Percentiles rank a stretch among this genome's conserved stretches.
These are phyloP conservation scores for Sinocyclocheilus anophthalmus DNA, from an alignment of 2,113 vertebrate genomes.

Conservation along the genomic window DNA sequence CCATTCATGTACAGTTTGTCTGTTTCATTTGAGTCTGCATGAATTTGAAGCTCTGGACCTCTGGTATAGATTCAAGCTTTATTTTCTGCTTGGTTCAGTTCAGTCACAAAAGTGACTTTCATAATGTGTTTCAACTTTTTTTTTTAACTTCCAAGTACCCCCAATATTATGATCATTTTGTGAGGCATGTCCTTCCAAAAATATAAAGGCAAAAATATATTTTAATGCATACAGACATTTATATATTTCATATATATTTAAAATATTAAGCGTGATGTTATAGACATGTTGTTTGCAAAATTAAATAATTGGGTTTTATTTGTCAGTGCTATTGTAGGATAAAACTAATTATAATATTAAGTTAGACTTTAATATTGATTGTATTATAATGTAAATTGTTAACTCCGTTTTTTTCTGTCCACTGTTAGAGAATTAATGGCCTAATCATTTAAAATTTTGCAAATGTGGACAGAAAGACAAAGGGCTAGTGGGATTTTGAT, in stretches of 20 bases:
- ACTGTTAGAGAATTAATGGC: background rate
- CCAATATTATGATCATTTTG: background rate
- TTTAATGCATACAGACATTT: background rate
- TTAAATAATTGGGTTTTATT: background rate
- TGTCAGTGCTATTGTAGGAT: background rate
- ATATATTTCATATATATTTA: too few relatives aligned
- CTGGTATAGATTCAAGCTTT: background rate
- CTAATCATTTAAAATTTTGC: background rate
- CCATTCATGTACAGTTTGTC: constrained; percentile 41
- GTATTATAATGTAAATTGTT: background rate
- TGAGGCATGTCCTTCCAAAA: background rate
- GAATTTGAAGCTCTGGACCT: background rate
- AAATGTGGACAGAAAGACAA: constrained; percentile 31
- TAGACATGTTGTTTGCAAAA: background rate
- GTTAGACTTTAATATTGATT: background rate
- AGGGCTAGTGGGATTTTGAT: constrained; percentile 39
- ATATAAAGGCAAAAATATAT: background rate
- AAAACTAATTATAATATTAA: background rate
- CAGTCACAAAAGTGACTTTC: background rate
- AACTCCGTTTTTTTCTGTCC: background rate
- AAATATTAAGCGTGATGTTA: background rate
- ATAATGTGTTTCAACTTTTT: background rate
- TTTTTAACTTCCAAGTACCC: background rate
- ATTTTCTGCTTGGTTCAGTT: background rate
- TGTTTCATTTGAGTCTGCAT: background rate